A percentile compares a stretch with the other conserved stretches of the same genome.
Conservation (phyloP, 2,113 vertebrate species). For the Felis catus region DNA sequence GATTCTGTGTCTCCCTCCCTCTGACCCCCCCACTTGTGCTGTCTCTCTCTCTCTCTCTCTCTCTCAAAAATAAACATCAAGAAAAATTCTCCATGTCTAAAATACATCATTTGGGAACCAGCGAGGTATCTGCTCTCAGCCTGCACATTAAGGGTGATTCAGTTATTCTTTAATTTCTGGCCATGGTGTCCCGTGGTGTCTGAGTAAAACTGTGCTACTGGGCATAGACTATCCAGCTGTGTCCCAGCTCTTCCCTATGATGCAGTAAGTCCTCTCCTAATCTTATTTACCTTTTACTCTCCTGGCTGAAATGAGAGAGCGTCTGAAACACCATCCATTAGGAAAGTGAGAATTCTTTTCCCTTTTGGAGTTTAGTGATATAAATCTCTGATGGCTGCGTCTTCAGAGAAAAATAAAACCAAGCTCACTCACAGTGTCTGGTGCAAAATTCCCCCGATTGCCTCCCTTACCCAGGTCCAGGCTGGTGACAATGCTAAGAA, state of each 20-base stretch:
- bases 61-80: too few species aligned
- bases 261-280: background rate
- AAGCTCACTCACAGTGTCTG: background rate
- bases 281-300: background rate
- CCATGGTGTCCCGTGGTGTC: background rate
- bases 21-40: too few species aligned
- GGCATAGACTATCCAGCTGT: background rate
- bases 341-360: constrained; percentile 23
- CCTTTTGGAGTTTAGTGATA: constrained; percentile 8
- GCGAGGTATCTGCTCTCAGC: background rate
- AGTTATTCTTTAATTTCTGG: constrained; percentile 27
- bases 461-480: background rate
- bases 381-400: background rate
- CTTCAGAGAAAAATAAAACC: constrained; percentile 24
- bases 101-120: background rate
- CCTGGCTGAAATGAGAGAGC: background rate
- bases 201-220: background rate
- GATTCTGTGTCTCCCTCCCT: too few species aligned
- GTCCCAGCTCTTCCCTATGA: background rate
- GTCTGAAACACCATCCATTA: background rate
- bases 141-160: background rate
- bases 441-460: background rate
- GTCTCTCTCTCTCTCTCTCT: too few species aligned
- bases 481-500: background rate
- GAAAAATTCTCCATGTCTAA: background rate